phyloP scores from a whole-genome alignment of 2,888 invertebrate genomes.

The Griposia aprilina region DNA sequence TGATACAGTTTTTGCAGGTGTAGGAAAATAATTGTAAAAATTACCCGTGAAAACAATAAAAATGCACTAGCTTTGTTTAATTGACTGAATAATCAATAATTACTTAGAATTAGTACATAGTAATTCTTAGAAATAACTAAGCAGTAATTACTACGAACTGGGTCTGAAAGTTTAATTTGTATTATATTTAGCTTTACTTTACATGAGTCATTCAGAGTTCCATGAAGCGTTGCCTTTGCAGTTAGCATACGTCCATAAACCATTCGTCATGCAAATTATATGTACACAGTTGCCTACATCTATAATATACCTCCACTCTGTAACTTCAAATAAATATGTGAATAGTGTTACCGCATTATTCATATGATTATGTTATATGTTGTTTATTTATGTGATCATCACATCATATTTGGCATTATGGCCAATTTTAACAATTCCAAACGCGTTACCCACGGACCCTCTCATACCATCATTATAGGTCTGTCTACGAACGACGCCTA shows the following conservation, averaged over 20 bases:
- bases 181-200: conserved; percentile 12
- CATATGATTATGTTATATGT: not conserved
- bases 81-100: not conserved
- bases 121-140: not conserved
- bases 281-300: conserved; percentile 13
- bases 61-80: not conserved
- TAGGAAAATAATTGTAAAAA: not conserved
- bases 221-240: conserved; percentile 9
- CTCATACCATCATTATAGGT: conserved; percentile 14
- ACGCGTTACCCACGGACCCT: not conserved
- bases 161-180: conserved; percentile 6
- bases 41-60: not conserved
- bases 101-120: not conserved
- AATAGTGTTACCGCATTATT: conserved; percentile 4
- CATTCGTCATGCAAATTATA: conserved; percentile 25
- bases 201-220: conserved; percentile 7
- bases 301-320: conserved; percentile 7
- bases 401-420: not conserved
- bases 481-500: conserved; percentile 33
- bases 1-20: not conserved
- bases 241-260: conserved; percentile 12
- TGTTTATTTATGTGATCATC: not conserved
- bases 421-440: conserved; percentile 17
- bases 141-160: not conserved
- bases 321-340: conserved; percentile 23